Evolutionary conservation across 2,113 vertebrate species (phyloP).

Genomic region (Dascyllus trimaculatus): DNA sequence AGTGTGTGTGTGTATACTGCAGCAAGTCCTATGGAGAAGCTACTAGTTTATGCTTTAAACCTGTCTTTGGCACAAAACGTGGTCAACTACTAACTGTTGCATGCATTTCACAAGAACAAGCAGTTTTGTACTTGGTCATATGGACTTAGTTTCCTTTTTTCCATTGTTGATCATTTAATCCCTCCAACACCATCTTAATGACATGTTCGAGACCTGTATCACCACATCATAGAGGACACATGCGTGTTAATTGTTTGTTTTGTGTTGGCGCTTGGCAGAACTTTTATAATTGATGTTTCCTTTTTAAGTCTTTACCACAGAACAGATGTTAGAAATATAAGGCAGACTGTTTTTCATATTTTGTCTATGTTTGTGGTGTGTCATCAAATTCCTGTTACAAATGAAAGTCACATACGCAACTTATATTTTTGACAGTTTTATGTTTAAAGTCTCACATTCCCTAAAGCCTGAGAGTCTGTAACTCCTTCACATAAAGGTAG

Average conservation of each 20-base stretch:
- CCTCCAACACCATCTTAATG: background rate
- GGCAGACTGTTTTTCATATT: constrained; percentile 10
- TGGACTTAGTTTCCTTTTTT: background rate
- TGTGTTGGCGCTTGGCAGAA: background rate
- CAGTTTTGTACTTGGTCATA: background rate
- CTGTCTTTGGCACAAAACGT: background rate
- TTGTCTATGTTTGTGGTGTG: constrained; percentile 8
- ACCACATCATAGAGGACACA: constrained; percentile 5
- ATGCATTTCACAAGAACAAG: constrained; percentile 5
- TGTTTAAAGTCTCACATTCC: too few relatives aligned
- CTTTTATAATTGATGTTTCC: constrained; percentile 7
- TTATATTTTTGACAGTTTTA: too few relatives aligned
- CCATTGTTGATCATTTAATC: constrained; percentile 1
- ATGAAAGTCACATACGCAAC: too few relatives aligned
- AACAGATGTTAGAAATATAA: background rate
- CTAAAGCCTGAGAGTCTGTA: too few relatives aligned
- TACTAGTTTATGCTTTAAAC: background rate
- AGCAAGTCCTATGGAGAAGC: background rate
- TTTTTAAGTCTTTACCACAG: background rate
- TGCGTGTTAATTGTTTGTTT: constrained; percentile 24
- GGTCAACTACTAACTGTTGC: background rate
- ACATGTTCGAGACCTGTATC: background rate
- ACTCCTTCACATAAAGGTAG: too few relatives aligned
- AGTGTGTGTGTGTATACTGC: background rate
- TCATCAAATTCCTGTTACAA: background rate